These are phyloP conservation scores for Anaspis maculata DNA, from an alignment of 2,888 invertebrate species.

Conservation along the genomic window DNA sequence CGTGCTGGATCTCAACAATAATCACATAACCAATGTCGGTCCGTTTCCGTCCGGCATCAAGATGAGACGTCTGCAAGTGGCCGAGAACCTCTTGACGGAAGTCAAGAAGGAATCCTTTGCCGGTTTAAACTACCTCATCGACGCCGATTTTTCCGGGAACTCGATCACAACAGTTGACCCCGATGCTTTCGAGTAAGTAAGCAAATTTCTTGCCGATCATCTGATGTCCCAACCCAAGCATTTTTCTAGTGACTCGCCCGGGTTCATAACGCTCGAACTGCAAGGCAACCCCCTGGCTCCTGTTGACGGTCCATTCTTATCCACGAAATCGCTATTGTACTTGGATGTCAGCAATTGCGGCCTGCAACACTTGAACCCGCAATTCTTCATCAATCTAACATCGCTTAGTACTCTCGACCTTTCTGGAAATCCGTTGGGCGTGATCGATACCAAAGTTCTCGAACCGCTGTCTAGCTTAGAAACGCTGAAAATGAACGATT, in stretches of 20 bases:
- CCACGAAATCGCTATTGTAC: constrained; percentile 57
- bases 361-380: constrained; percentile 49
- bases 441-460: constrained; percentile 51
- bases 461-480: constrained; percentile 58
- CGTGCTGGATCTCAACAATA: constrained; percentile 62
- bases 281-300: constrained; percentile 57
- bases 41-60: constrained; percentile 61
- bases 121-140: constrained; percentile 58
- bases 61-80: constrained; percentile 60
- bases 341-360: constrained; percentile 61
- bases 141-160: constrained; percentile 62
- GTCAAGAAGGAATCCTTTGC: constrained; percentile 55
- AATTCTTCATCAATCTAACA: constrained; percentile 60
- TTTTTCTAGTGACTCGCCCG: constrained; percentile 54
- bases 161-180: constrained; percentile 56
- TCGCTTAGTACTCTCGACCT: constrained; percentile 60
- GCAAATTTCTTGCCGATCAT: constrained; percentile 2
- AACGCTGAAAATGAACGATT: constrained; percentile 56
- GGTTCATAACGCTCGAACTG: constrained; percentile 60
- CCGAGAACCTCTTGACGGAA: constrained; percentile 54
- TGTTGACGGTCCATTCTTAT: constrained; percentile 57
- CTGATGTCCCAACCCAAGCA: constrained; percentile 3
- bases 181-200: constrained; percentile 55
- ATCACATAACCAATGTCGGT: constrained; percentile 51
- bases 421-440: constrained; percentile 56